phyloP scores from a whole-genome alignment of 2,797 vertebrate species.

The Tokudaia muenninki region DNA sequence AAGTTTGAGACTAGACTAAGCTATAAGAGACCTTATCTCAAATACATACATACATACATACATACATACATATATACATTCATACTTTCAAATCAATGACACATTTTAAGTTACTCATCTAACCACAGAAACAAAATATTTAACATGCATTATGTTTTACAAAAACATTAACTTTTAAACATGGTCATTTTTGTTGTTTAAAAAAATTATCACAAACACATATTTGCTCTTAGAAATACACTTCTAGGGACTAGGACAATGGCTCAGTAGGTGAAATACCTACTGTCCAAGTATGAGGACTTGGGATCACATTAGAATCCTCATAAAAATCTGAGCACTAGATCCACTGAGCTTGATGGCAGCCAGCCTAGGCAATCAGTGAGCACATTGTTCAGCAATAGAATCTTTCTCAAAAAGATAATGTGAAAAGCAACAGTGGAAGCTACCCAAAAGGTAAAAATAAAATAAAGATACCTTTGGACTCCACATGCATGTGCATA shows the following conservation, averaged over 20 bases:
- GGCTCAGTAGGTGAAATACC: neutral
- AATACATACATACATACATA: neutral
- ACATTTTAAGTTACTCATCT: constrained; percentile 42
- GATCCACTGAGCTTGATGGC: neutral
- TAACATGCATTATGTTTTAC: constrained; percentile 41
- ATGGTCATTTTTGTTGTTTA: neutral
- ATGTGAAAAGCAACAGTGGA: neutral
- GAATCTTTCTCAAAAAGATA: neutral
- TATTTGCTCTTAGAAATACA: constrained; percentile 34
- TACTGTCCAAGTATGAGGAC: neutral
- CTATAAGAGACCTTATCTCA: neutral
- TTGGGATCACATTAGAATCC: neutral
- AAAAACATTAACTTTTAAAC: constrained; percentile 48
- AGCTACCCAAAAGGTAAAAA: neutral
- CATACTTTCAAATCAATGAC: constrained; percentile 52
- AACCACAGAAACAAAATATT: constrained; percentile 62
- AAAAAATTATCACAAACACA: neutral
- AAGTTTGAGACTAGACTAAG: neutral
- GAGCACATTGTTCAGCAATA: neutral
- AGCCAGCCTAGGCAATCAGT: neutral
- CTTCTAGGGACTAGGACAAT: neutral
- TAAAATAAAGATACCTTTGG: neutral
- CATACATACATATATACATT: neutral
- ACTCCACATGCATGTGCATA: neutral
- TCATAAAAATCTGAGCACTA: neutral